Percentiles rank a stretch among this genome's conserved stretches.
phyloP scores from a whole-genome alignment of 1,140 invertebrate genomes.

The Pteromalus puparum region DNA sequence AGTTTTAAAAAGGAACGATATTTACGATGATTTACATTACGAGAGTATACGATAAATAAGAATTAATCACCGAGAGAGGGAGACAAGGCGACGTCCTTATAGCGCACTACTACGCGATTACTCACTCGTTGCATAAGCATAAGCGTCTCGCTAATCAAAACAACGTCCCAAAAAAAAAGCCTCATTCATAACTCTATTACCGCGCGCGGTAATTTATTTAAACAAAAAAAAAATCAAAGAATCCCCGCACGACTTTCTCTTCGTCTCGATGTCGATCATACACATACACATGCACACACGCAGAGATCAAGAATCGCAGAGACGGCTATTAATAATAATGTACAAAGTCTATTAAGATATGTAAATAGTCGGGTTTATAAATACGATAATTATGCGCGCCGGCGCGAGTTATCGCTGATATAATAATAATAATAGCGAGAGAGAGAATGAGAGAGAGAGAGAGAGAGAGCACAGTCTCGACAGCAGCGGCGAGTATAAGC shows the following conservation, averaged over 20 bases:
- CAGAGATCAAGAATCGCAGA: not conserved
- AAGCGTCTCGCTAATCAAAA: not conserved
- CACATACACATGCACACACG: not conserved
- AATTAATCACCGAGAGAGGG: too few relatives aligned
- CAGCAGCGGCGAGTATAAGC: not conserved
- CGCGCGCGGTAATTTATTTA: not conserved
- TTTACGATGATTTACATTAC: too few relatives aligned
- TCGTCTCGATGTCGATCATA: not conserved
- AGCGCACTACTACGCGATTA: not conserved
- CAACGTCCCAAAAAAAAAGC: not conserved
- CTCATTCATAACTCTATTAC: not conserved
- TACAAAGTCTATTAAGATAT: not conserved
- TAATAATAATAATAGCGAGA: constrained; percentile 35
- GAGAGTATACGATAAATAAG: not conserved
- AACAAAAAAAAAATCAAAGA: not conserved
- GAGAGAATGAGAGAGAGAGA: not conserved
- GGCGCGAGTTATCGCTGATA: constrained; percentile 25
- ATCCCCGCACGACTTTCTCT: not conserved
- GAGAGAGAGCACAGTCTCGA: not conserved
- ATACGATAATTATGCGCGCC: constrained; percentile 28
- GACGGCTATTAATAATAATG: constrained; percentile 12
- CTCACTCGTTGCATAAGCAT: not conserved
- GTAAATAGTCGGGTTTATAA: constrained; percentile 20
- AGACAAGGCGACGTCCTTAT: not conserved
- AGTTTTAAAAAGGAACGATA: too few relatives aligned